Conservation (phyloP, 2,113 vertebrate species). For the Chunga burmeisteri region DNA sequence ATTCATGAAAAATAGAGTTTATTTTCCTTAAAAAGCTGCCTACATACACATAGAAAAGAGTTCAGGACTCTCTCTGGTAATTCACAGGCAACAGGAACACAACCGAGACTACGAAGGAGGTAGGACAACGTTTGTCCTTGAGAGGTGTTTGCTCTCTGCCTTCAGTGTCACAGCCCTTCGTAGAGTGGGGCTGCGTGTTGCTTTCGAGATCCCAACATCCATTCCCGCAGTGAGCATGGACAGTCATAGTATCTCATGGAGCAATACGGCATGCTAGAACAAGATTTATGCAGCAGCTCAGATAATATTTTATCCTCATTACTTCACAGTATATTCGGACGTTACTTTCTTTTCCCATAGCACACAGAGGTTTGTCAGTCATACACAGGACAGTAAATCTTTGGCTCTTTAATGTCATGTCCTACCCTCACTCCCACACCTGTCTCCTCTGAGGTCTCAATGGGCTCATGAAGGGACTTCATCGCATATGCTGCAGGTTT, state of each 20-base stretch:
- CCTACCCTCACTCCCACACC: background rate
- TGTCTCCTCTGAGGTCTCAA: background rate
- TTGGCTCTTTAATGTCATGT: background rate
- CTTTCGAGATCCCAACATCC: background rate
- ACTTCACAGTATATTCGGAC: background rate
- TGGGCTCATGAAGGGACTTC: background rate
- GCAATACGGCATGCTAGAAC: background rate
- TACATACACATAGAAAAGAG: background rate
- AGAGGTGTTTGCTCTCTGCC: background rate
- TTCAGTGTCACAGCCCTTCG: background rate
- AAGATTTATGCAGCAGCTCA: background rate
- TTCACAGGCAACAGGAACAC: background rate
- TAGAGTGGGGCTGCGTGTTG: fast-evolving
- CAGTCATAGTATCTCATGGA: background rate
- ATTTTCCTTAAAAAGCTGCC: background rate
- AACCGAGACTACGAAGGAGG: background rate
- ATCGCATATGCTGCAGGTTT: background rate
- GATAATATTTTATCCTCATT: background rate
- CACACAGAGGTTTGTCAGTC: background rate
- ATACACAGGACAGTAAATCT: background rate
- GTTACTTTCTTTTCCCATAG: background rate
- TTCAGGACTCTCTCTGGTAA: background rate
- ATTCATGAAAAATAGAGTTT: background rate
- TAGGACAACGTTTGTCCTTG: background rate
- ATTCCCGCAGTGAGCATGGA: no score